A percentile compares a stretch with the other conserved stretches of the same genome.
These are phyloP conservation scores for Amazonetta brasiliensis DNA, from an alignment of 2,797 vertebrate genomes.

Conservation along the genomic window DNA sequence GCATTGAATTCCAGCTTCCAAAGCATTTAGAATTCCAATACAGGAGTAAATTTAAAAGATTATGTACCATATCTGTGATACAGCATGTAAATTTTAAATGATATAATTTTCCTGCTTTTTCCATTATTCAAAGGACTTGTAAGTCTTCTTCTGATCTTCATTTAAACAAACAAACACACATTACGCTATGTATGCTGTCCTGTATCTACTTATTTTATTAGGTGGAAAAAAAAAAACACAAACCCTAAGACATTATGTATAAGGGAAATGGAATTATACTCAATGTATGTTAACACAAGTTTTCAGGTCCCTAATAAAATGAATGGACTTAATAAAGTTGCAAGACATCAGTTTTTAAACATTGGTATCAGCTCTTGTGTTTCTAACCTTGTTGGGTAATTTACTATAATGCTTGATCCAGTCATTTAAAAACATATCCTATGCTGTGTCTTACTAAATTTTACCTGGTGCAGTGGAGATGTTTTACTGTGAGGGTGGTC, in stretches of 20 bases:
- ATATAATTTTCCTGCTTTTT: slow-evolving; percentile 28
- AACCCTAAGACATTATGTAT: background rate
- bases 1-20: background rate
- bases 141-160: background rate
- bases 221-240: background rate
- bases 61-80: background rate
- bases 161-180: background rate
- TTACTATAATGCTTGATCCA: background rate
- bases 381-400: background rate
- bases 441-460: background rate
- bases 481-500: background rate
- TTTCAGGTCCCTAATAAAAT: background rate
- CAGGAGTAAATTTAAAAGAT: background rate
- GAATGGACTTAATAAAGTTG: background rate
- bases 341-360: background rate
- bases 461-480: background rate
- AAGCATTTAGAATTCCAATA: background rate
- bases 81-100: background rate
- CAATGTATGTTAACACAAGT: background rate
- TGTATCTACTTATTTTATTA: background rate
- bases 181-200: background rate
- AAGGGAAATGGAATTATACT: background rate
- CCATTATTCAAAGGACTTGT: background rate
- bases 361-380: background rate
- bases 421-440: background rate